These are phyloP conservation scores for Vanacampus margaritifer DNA, from an alignment of 2,113 vertebrate genomes.

Conservation along the genomic window DNA sequence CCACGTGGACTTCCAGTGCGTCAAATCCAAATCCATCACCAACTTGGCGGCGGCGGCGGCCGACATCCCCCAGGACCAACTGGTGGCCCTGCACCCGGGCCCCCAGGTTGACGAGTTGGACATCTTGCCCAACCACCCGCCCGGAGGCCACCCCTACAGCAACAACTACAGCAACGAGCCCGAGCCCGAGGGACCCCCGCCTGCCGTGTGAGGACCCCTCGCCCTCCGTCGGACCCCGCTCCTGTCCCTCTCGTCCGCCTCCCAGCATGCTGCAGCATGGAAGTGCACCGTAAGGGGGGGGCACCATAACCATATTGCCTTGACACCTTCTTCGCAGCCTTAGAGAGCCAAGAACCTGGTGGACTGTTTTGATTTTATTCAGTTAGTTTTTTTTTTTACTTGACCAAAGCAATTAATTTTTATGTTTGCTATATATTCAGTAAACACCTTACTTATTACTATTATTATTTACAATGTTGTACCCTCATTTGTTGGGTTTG, in stretches of 20 bases:
- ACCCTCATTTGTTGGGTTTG: conserved; percentile 56
- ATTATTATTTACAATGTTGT: conserved; percentile 58
- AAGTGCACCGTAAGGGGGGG: conserved; percentile 64
- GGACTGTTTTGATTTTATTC: conserved; percentile 52
- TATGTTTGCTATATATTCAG: conserved; percentile 54
- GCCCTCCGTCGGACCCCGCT: conserved; percentile 53
- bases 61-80: conserved; percentile 96
- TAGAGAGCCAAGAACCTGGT: conserved; percentile 75
- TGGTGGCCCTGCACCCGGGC: conserved; percentile 92
- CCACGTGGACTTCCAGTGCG: conserved; percentile 97
- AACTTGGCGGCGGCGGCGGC: conserved; percentile 92
- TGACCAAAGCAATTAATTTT: conserved; percentile 78
- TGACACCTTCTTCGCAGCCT: conserved; percentile 79
- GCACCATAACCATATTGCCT: conserved; percentile 78
- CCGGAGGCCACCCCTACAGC: conserved; percentile 74
- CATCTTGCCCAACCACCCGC: conserved; percentile 85
- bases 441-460: conserved; percentile 55
- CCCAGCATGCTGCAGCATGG: conserved; percentile 78
- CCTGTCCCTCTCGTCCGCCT: conserved; percentile 49
- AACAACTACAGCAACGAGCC: conserved; percentile 82
- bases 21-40: conserved; percentile 98
- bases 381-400: conserved; percentile 70
- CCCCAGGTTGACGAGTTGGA: conserved; percentile 98
- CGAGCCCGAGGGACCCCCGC: conserved; percentile 87
- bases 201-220: conserved; percentile 61